Percentiles rank a stretch among this genome's conserved stretches.
These are phyloP conservation scores for Cryptocephalus primarius DNA, from an alignment of 2,888 invertebrate species.

Conservation along the genomic window DNA sequence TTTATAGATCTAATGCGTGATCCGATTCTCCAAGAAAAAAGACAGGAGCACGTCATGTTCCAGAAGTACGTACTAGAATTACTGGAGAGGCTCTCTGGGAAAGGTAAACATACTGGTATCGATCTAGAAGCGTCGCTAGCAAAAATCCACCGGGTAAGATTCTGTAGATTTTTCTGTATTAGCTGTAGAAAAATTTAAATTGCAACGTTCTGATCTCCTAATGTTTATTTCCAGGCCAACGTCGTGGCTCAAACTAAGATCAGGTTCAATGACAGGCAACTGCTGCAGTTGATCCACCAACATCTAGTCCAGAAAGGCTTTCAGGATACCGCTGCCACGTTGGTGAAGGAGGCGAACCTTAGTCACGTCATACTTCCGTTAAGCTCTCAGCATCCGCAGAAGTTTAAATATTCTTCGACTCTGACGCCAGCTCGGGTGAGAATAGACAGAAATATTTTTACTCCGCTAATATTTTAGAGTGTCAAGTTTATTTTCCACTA, in stretches of 20 bases:
- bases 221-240: constrained; percentile 52
- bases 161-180: not conserved
- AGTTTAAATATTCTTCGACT: constrained; percentile 39
- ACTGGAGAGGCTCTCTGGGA: constrained; percentile 83
- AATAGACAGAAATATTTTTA: constrained; percentile 1
- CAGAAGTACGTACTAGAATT: constrained; percentile 88
- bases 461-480: too few species aligned
- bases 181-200: not conserved
- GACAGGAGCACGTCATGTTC: constrained; percentile 90
- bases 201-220: too few species aligned
- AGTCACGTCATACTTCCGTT: constrained; percentile 41
- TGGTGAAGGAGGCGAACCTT: constrained; percentile 69
- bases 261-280: constrained; percentile 85
- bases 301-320: constrained; percentile 73
- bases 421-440: constrained; percentile 42
- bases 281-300: constrained; percentile 83
- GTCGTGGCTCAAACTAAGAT: constrained; percentile 95
- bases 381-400: constrained; percentile 31
- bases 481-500: too few species aligned
- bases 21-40: constrained; percentile 92
- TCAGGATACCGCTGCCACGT: constrained; percentile 55
- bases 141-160: constrained; percentile 74
- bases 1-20: constrained; percentile 81
- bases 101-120: constrained; percentile 66
- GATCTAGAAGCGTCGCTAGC: constrained; percentile 79